Evolutionary conservation across 2,797 vertebrate species (phyloP).

Genomic region (Brotogeris chrysoptera): DNA sequence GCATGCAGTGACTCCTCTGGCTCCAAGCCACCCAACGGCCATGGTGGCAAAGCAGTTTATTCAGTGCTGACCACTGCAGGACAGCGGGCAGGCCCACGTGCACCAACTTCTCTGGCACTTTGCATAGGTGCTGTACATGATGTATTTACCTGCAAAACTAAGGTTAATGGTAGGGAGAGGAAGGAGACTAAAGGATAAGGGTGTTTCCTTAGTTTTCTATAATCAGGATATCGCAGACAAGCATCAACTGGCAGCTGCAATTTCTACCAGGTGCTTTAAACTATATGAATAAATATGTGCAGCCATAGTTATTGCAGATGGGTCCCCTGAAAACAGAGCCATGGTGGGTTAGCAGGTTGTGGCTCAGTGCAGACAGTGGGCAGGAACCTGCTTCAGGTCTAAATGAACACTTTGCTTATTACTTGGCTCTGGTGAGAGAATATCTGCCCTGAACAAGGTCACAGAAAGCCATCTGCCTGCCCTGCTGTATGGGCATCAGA

Average conservation of each 20-base stretch:
- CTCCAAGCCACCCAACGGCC: not conserved
- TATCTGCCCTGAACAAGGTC: not conserved
- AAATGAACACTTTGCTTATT: not conserved
- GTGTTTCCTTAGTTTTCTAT: not conserved
- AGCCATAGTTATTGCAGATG: not conserved
- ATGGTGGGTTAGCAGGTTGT: not conserved
- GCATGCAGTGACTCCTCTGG: not conserved
- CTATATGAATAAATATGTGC: not conserved
- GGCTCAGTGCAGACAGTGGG: not conserved
- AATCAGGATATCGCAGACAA: not conserved
- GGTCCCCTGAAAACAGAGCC: not conserved
- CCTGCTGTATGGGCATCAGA: not conserved
- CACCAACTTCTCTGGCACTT: not conserved
- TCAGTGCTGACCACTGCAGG: not conserved
- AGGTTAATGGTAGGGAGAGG: not conserved
- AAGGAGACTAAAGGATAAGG: not conserved
- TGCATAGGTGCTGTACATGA: not conserved
- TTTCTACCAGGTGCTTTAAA: not conserved
- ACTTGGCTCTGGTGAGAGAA: not conserved
- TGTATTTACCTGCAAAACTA: not conserved
- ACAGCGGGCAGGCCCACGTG: fast-evolving
- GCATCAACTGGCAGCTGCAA: not conserved
- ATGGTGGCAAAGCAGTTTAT: not conserved
- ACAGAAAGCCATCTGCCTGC: not conserved
- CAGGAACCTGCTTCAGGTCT: not conserved